A percentile compares a stretch with the other conserved stretches of the same genome.
Evolutionary conservation across 2,797 vertebrate genomes (phyloP).

Genomic region (Myripristis murdjan): DNA sequence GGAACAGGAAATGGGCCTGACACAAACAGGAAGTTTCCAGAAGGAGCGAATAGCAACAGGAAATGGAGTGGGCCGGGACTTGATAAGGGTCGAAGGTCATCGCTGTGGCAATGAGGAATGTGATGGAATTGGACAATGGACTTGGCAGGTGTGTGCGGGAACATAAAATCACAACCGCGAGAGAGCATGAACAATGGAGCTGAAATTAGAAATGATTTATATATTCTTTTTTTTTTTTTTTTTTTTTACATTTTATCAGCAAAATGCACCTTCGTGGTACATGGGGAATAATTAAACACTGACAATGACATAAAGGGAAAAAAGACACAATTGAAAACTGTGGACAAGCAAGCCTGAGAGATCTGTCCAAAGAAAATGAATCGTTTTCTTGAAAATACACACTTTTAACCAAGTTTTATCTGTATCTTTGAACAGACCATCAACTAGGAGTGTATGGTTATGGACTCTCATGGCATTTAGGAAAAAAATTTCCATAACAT

Average conservation of each 20-base stretch:
- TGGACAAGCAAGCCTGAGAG: neutral
- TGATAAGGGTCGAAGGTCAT: slow-evolving; percentile 79
- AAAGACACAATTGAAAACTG: neutral
- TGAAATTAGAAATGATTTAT: slow-evolving; percentile 53
- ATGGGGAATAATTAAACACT: neutral
- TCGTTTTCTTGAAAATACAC: neutral
- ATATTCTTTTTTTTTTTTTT: slow-evolving; percentile 15
- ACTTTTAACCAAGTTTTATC: neutral
- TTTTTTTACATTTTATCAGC: slow-evolving; percentile 11
- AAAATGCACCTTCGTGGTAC: neutral
- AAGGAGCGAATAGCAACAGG: slow-evolving; percentile 84
- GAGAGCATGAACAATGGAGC: slow-evolving; percentile 47
- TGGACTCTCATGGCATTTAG: neutral
- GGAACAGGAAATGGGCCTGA: slow-evolving; percentile 84
- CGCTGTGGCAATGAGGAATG: slow-evolving; percentile 69
- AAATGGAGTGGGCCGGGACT: slow-evolving; percentile 82
- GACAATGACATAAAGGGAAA: neutral
- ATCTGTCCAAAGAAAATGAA: neutral
- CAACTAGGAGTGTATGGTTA: neutral
- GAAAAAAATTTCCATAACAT: neutral
- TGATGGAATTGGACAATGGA: slow-evolving; percentile 82
- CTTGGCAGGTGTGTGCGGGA: slow-evolving; percentile 83
- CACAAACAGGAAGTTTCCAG: slow-evolving; percentile 89
- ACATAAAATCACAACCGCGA: slow-evolving; percentile 45
- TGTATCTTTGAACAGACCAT: neutral